Percentiles rank a stretch among this genome's conserved stretches.
Evolutionary conservation across 2,113 vertebrate genomes (phyloP).

Genomic region (Rhabdornis inornatus): DNA sequence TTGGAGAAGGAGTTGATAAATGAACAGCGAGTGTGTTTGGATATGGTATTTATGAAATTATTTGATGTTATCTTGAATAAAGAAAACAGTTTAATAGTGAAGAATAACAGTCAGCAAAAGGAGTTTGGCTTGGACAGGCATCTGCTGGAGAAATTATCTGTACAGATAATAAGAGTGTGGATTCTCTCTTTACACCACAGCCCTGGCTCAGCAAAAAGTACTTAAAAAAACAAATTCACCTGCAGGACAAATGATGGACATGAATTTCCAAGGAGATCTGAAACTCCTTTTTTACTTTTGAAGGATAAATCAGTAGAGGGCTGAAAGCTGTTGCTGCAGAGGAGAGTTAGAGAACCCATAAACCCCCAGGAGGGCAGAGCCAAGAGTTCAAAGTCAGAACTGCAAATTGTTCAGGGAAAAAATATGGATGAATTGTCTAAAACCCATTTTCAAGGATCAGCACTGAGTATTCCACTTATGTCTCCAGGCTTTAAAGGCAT

Average conservation of each 20-base stretch:
- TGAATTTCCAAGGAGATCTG: not conserved
- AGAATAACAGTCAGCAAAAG: not conserved
- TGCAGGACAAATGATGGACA: not conserved
- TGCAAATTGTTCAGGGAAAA: not conserved
- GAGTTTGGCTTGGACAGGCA: not conserved
- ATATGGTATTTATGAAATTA: not conserved
- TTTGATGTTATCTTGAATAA: not conserved
- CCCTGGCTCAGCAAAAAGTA: not conserved
- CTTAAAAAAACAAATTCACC: not conserved
- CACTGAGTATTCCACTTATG: no score
- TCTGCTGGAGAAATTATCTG: not conserved
- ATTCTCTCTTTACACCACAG: not conserved
- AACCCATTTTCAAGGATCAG: not conserved
- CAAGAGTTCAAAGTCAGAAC: fast-evolving
- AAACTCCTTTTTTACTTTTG: not conserved
- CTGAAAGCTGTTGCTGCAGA: not conserved
- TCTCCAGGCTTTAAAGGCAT: not conserved
- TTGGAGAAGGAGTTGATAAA: not conserved
- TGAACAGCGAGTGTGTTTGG: not conserved
- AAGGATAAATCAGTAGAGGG: not conserved
- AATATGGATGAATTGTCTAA: no score
- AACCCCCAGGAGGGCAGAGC: not conserved
- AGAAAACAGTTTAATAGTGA: not conserved
- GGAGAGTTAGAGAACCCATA: no score
- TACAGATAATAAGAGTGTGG: no score